A percentile compares a stretch with the other conserved stretches of the same genome.
Conservation (phyloP, 2,113 vertebrate genomes). For the Rutilus rutilus region DNA sequence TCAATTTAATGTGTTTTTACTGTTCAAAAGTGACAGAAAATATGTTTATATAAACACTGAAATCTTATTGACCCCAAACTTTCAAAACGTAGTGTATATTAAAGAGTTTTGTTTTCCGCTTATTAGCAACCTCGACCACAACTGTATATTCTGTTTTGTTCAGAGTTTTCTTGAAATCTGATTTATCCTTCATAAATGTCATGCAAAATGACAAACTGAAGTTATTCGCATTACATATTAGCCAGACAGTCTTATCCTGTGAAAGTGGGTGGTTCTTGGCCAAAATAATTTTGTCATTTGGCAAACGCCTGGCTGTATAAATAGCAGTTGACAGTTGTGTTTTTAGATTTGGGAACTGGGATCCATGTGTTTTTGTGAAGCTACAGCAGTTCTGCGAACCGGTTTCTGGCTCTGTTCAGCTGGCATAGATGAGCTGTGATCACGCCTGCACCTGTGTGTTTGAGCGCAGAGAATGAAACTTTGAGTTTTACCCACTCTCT, state of each 20-base stretch:
- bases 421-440: neutral
- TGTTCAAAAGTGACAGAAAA: too few relatives aligned
- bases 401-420: neutral
- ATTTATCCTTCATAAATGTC: neutral
- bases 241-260: neutral
- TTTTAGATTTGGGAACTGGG: neutral
- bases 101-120: too few relatives aligned
- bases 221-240: neutral
- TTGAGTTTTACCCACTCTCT: neutral
- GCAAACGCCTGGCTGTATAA: neutral
- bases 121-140: neutral
- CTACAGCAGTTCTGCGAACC: neutral
- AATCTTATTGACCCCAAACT: too few relatives aligned
- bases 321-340: neutral
- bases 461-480: slow-evolving; percentile 10
- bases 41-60: too few relatives aligned
- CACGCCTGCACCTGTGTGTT: neutral
- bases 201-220: neutral
- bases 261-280: neutral
- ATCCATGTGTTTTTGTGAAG: neutral
- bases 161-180: neutral
- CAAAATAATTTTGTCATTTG: neutral
- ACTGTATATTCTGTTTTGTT: neutral
- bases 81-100: too few relatives aligned
- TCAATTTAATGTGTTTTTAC: too few relatives aligned